Conservation (phyloP, 2,113 vertebrate species). For the Gopherus evgoodei region DNA sequence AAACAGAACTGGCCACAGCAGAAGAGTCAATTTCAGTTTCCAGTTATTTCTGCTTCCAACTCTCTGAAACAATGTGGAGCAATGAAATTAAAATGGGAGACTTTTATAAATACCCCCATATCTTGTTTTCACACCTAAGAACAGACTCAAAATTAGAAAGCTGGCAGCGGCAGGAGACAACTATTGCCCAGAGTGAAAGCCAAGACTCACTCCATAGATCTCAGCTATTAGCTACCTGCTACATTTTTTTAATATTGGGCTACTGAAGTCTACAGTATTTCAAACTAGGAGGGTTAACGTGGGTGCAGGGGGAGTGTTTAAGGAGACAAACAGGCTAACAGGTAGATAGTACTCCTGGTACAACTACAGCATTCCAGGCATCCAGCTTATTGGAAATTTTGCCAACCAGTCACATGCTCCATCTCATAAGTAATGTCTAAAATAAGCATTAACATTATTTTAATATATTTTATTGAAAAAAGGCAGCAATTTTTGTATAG, state of each 20-base stretch:
- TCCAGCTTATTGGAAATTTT: not conserved
- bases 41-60: not conserved
- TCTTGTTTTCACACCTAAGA: not conserved
- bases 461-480: not conserved
- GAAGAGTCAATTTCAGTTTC: not conserved
- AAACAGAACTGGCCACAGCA: not conserved
- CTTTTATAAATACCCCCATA: not conserved
- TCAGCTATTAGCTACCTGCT: not conserved
- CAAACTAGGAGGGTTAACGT: not conserved
- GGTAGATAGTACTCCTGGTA: not conserved
- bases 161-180: too few relatives aligned
- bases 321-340: not conserved
- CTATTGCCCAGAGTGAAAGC: not conserved
- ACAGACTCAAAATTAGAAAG: not conserved
- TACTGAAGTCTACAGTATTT: not conserved
- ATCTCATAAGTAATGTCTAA: too few relatives aligned
- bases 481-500: not conserved
- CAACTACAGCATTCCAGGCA: not conserved
- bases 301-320: not conserved
- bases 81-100: not conserved
- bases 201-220: not conserved
- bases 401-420: not conserved
- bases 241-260: not conserved
- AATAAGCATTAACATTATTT: not conserved
- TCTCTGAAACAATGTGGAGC: not conserved